Evolutionary conservation across 2,113 vertebrate genomes (phyloP), one percentile per base, ranked within the genome.

Genomic region (Anguilla japonica): DNA sequence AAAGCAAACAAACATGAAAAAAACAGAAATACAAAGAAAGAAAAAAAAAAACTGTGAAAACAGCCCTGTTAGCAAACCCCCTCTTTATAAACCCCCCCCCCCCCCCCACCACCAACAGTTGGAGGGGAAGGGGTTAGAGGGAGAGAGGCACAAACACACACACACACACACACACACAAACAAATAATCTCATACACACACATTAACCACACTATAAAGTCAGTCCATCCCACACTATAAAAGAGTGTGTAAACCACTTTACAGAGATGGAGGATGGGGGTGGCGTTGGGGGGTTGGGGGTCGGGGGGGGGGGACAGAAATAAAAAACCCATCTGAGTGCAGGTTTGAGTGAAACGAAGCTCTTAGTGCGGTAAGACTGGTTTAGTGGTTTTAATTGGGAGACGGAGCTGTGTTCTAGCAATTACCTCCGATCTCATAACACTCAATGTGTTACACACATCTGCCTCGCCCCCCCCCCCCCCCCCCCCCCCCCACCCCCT

Each of bases 11-110:
- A 13, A n/a, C 41, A 46, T 41, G 85, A 85, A 91, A 79, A 34
- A 89, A 86, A 7, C 81, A 40, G 89, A 85, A 88, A 86, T 88
- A 5, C n/a, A 34, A 60, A 57, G 15, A 83, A 18, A 14, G 29
- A 87, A 26, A 60, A 71, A 60, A 26, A 18, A 53, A 41, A 22
- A 60, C 56, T 60, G 56, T 60, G 14, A 16, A 56, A 60, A 60
- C 56, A 60, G 56, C 3, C 18, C 56, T 20, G 18, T 60, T 60
- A 60, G 9, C 14, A 16, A 60, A 16, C 14, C 56, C 56, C 56
- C 18, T 60, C 14, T 60, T 16, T 20, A 16, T 60, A 18, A 60
- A 60, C 53, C 53, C 15, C 53, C 34, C 34, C 34, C 34, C 0
- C 34, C 34, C 34, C 34, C 0, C 34, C 34, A 34, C 34, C 34